phyloP scores from a whole-genome alignment of 2,888 invertebrate species.

The Willowsia nigromaculata region DNA sequence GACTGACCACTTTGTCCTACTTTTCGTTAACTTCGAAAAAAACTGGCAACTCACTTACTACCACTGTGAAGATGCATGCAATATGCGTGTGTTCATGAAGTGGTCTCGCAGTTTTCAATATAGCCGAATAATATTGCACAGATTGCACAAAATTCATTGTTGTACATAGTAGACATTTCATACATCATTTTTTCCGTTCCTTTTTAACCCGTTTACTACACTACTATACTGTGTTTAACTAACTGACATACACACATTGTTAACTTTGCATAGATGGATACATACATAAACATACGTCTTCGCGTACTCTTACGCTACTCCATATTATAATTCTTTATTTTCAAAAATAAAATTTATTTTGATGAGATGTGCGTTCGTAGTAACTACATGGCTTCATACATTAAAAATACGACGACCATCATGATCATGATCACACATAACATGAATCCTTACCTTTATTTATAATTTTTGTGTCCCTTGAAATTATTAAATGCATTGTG shows the following conservation, averaged over 20 bases:
- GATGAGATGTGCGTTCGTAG: too few species aligned
- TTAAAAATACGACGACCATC: too few species aligned
- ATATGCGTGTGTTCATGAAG: background rate
- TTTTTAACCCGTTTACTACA: background rate
- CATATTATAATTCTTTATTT: background rate
- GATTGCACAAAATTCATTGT: conserved; percentile 5
- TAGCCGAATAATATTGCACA: conserved; percentile 9
- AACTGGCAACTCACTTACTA: conserved; percentile 47
- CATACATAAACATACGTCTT: background rate
- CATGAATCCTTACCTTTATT: too few species aligned
- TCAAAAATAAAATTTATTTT: too few species aligned
- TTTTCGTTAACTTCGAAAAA: conserved; percentile 60
- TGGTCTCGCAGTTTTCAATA: background rate
- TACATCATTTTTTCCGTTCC: conserved; percentile 26
- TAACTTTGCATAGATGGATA: background rate
- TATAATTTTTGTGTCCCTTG: too few species aligned
- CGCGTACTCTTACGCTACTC: background rate
- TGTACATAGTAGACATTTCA: conserved; percentile 1
- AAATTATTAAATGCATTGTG: too few species aligned
- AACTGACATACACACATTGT: background rate
- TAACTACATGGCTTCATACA: too few species aligned
- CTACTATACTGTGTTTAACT: background rate
- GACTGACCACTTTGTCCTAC: conserved; percentile 74
- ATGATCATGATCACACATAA: too few species aligned
- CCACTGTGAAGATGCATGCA: background rate